Percentiles rank a stretch among this genome's conserved stretches.
These are phyloP conservation scores for Microcebus murinus DNA, from an alignment of 2,113 vertebrate species.

Conservation along the genomic window DNA sequence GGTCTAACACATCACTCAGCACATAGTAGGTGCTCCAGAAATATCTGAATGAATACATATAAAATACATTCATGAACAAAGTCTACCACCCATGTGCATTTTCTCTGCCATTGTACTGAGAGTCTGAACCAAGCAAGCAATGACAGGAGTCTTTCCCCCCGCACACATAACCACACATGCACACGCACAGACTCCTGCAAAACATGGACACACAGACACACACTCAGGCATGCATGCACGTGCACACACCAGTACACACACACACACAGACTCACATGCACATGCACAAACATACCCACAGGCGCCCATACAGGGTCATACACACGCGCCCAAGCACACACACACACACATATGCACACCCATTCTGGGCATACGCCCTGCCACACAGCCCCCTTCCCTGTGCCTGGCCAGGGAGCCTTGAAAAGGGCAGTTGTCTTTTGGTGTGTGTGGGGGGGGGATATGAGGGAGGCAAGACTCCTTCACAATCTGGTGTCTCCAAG, in stretches of 20 bases:
- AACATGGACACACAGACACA: not conserved
- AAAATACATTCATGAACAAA: not conserved
- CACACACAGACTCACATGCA: not conserved
- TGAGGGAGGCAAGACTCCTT: constrained; percentile 65
- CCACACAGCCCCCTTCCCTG: not conserved
- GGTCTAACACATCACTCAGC: not conserved
- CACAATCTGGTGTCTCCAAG: constrained; percentile 70
- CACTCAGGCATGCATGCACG: not conserved
- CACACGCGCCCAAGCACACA: not conserved
- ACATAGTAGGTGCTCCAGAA: not conserved
- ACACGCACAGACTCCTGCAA: not conserved
- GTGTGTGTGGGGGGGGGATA: not conserved
- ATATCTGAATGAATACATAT: not conserved
- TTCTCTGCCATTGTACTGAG: not conserved
- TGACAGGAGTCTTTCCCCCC: not conserved
- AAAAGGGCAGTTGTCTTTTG: not conserved
- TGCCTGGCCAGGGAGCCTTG: not conserved
- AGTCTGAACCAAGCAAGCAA: not conserved
- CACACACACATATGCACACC: no score
- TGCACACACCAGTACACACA: not conserved
- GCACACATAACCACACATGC: not conserved
- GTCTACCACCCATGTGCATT: not conserved
- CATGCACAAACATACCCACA: not conserved
- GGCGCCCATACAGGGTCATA: not conserved
- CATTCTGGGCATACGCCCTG: not conserved